Evolutionary conservation across 2,113 vertebrate species (phyloP), one percentile per base, ranked within the genome.

Genomic region (Campylomormyrus numenius): DNA sequence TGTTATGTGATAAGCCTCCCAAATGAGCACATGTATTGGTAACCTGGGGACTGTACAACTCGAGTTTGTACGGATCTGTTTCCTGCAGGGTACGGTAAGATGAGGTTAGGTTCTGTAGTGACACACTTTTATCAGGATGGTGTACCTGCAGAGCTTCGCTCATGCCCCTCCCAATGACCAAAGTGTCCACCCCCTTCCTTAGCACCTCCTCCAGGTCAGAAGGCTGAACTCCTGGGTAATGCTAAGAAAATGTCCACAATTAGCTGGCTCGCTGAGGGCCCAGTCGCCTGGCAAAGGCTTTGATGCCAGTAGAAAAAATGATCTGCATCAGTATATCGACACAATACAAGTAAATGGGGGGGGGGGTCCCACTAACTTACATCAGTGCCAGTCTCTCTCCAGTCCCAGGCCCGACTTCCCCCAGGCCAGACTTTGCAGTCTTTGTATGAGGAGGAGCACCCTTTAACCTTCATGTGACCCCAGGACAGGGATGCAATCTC

Each of bases 401-500:
- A 99, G 83, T 99, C 97, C 98, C 98, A 99, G 10, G 95, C 93
- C 11, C 98, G 95, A 92, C 98, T 98, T 56, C 98, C 98, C 90
- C 98, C 98, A 0, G 98, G 98, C 98, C 98, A 99, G 0, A 99
- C 98, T 94, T 99, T 99, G 93, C 98, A 99, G 94, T 99, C 98
- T 93, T 99, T 99, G 6, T 99, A 99, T 0, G 92, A 93, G 39
- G 95, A 93, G 19, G 96, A 84, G 91, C 96, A 97, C 66, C 97
- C 98, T 93, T 96, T 96, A 21, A 99, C 97, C 92, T 96, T 97
- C 97, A 99, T 98, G 90, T 96, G 97, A 88, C 98, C 98, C 98
- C 98, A 99, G 3, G 98, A 98, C 17, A 99, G 93, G 39, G 97
- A 97, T 91, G 95, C 92, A 89, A 99, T 99, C 96, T 98, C 96